phyloP scores from a whole-genome alignment of 2,797 vertebrate genomes.

The Morus bassanus region DNA sequence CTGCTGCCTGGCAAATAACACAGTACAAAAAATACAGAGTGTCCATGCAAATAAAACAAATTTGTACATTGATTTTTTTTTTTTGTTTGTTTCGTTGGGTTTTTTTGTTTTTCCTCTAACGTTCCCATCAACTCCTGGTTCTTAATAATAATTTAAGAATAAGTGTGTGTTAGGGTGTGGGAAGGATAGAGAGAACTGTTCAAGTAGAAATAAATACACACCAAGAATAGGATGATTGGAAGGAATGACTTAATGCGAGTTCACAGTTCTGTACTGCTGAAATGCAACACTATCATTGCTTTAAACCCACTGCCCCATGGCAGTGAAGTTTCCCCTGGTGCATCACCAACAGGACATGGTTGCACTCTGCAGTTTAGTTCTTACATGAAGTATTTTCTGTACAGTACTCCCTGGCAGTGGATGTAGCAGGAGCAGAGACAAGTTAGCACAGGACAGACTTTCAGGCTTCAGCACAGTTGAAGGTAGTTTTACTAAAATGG shows the following conservation, averaged over 20 bases:
- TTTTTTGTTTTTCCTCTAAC: neutral
- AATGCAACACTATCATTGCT: neutral
- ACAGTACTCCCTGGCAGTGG: neutral
- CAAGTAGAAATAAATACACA: neutral
- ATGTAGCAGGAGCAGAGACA: neutral
- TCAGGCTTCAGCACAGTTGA: neutral
- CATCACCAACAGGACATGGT: too few relatives aligned
- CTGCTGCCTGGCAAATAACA: neutral
- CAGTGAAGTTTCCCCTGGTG: neutral
- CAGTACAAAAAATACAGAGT: neutral
- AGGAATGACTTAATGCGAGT: neutral
- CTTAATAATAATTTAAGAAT: neutral
- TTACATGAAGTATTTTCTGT: neutral
- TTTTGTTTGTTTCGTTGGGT: neutral
- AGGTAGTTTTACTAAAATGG: neutral
- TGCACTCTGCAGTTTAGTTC: neutral
- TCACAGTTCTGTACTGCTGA: neutral
- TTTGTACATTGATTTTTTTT: neutral
- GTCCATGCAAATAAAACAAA: neutral
- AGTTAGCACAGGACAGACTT: neutral
- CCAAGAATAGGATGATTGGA: neutral
- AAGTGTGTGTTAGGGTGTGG: neutral
- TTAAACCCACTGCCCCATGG: accelerated
- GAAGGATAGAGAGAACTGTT: neutral
- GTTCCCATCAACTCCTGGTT: neutral